A percentile compares a stretch with the other conserved stretches of the same genome.
These are phyloP conservation scores for Sylvia atricapilla DNA, from an alignment of 2,113 vertebrate species.

Conservation along the genomic window DNA sequence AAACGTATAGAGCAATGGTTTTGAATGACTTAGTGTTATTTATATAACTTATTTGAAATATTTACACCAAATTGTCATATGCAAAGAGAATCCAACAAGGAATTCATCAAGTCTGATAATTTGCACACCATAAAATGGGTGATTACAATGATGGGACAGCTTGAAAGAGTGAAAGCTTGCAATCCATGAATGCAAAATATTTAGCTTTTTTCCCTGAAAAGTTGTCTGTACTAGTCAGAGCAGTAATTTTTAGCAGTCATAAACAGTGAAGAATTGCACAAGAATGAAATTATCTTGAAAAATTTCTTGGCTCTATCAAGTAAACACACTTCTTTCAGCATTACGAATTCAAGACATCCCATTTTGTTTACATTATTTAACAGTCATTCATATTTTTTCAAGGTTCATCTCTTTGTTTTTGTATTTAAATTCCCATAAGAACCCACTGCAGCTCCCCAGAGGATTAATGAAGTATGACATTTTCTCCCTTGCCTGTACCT, in stretches of 20 bases:
- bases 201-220: neutral
- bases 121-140: neutral
- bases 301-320: neutral
- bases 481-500: neutral
- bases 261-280: neutral
- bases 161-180: neutral
- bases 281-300: neutral
- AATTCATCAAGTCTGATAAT: neutral
- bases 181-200: neutral
- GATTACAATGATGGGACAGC: neutral
- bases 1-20: neutral
- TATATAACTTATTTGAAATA: neutral
- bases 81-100: neutral
- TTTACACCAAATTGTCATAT: neutral
- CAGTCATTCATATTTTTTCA: neutral
- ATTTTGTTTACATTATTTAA: slow-evolving; percentile 17
- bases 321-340: neutral
- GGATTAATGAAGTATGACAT: neutral
- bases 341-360: neutral
- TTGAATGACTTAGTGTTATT: neutral
- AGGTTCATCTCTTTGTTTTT: neutral
- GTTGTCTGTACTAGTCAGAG: neutral
- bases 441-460: neutral
- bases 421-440: neutral
- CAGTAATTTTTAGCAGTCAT: neutral